phyloP scores from a whole-genome alignment of 2,888 invertebrate species.

The Drosophila diplacantha region DNA sequence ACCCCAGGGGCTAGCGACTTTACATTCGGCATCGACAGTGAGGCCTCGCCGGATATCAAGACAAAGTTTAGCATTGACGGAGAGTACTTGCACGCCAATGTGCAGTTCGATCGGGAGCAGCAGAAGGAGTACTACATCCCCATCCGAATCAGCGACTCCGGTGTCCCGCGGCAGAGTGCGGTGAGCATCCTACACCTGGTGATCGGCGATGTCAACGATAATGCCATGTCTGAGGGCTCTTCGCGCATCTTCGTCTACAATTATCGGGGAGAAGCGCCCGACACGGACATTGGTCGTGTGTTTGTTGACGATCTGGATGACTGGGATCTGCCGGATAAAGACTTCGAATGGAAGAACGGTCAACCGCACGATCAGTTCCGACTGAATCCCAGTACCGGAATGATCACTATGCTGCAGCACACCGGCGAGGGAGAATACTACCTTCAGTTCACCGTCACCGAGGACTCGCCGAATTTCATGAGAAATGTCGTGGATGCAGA shows the following conservation, averaged over 20 bases:
- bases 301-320: conserved; percentile 97
- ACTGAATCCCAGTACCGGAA: conserved; percentile 87
- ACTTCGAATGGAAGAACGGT: conserved; percentile 84
- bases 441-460: conserved; percentile 86
- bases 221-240: conserved; percentile 90
- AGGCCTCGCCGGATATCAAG: conserved; percentile 83
- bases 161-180: conserved; percentile 85
- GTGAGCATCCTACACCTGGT: conserved; percentile 91
- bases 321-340: conserved; percentile 96
- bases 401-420: conserved; percentile 90
- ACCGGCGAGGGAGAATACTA: conserved; percentile 87
- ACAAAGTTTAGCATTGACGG: conserved; percentile 85
- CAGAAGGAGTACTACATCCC: conserved; percentile 92
- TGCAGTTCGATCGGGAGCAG: conserved; percentile 90
- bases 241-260: conserved; percentile 97
- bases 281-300: conserved; percentile 89
- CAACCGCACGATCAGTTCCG: conserved; percentile 82
- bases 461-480: conserved; percentile 81
- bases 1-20: conserved; percentile 89
- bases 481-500: conserved; percentile 83
- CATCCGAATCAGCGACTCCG: conserved; percentile 92
- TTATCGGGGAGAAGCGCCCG: conserved; percentile 90
- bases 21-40: conserved; percentile 80
- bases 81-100: conserved; percentile 84
- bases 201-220: conserved; percentile 97